These are phyloP conservation scores for Acholoe squamosa DNA, from an alignment of 2,888 invertebrate species.

Conservation along the genomic window DNA sequence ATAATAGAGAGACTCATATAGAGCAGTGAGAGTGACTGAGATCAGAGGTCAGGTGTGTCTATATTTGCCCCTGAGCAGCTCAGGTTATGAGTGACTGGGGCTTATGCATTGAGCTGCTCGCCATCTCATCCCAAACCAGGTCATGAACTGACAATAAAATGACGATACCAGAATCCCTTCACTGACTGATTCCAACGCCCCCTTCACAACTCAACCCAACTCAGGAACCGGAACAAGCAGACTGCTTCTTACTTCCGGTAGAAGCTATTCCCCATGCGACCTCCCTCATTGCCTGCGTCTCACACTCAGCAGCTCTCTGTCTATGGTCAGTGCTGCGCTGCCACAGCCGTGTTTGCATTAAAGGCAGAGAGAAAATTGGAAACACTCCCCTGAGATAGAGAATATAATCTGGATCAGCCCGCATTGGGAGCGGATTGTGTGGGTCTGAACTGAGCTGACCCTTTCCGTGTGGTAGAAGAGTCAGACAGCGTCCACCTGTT, in stretches of 20 bases:
- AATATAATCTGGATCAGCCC: background rate
- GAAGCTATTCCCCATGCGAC: background rate
- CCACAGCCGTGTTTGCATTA: background rate
- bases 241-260: background rate
- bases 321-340: background rate
- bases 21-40: too few relatives aligned
- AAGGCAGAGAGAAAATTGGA: background rate
- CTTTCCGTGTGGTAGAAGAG: background rate
- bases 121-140: too few relatives aligned
- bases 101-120: too few relatives aligned
- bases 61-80: too few relatives aligned
- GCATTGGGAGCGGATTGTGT: too few relatives aligned
- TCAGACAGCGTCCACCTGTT: background rate
- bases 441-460: background rate
- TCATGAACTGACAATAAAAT: too few relatives aligned
- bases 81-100: too few relatives aligned
- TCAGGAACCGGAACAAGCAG: conserved; percentile 33
- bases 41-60: too few relatives aligned
- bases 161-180: background rate
- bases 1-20: too few relatives aligned
- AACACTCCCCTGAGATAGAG: background rate
- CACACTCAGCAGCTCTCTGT: background rate
- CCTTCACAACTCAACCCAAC: background rate
- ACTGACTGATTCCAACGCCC: background rate
- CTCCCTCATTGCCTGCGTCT: background rate